Evolutionary conservation across 2,113 vertebrate species (phyloP).

Genomic region (Microtus pennsylvanicus): DNA sequence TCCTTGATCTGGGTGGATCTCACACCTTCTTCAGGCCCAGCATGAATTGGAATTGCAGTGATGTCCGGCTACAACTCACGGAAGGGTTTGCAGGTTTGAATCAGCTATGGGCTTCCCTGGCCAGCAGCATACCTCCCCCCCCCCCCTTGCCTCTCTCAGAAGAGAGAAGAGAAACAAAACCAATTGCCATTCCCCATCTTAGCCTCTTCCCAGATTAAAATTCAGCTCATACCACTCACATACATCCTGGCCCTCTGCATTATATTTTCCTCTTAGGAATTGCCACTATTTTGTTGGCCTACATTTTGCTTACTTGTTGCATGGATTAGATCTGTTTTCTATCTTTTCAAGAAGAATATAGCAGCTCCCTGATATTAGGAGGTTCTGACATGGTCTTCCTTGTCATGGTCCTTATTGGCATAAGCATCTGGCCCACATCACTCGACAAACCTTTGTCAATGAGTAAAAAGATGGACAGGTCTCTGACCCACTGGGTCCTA

Average conservation of each 20-base stretch:
- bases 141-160: background rate
- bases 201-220: background rate
- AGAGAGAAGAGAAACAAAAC: constrained; percentile 13
- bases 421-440: background rate
- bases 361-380: background rate
- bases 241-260: background rate
- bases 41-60: background rate
- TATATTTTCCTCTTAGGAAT: background rate
- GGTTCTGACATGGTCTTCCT: background rate
- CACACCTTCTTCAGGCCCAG: background rate
- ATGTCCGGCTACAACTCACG: background rate
- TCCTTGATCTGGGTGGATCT: background rate
- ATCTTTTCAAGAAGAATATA: background rate
- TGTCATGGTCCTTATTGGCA: background rate
- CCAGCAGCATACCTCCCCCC: background rate
- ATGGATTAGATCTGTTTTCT: background rate
- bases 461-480: background rate
- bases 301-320: background rate
- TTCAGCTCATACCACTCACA: background rate
- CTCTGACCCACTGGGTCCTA: background rate
- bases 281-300: background rate
- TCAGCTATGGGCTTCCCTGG: background rate
- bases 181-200: background rate
- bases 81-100: too few species aligned
- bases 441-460: background rate